These are phyloP conservation scores for Phenacoccus solenopsis DNA, from an alignment of 1,140 invertebrate species.

Conservation along the genomic window DNA sequence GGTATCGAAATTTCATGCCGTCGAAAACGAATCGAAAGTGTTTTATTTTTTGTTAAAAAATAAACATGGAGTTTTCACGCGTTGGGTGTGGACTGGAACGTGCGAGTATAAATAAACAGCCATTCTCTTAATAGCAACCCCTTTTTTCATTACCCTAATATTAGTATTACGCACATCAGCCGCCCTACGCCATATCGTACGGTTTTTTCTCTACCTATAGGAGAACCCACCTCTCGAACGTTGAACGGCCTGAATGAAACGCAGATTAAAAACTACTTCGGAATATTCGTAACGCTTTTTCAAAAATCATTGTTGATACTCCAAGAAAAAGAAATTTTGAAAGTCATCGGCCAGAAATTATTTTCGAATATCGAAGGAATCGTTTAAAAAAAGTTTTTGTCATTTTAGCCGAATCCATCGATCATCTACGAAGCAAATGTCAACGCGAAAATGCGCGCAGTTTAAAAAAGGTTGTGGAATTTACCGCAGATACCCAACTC, in stretches of 20 bases:
- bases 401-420: neutral
- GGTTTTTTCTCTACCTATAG: neutral
- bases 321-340: neutral
- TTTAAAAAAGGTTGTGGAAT: neutral
- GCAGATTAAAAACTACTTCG: neutral
- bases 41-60: no score
- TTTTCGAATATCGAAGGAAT: neutral
- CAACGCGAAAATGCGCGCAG: neutral
- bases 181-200: neutral
- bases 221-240: neutral
- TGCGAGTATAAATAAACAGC: neutral
- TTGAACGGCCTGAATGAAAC: neutral
- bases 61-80: neutral
- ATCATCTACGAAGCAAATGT: neutral
- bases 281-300: neutral
- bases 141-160: neutral
- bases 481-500: neutral
- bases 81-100: neutral
- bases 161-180: neutral
- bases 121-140: neutral
- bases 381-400: neutral
- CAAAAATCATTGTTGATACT: slow-evolving; percentile 2
- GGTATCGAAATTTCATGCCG: no score
- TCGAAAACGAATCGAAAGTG: no score
- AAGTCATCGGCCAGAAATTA: neutral